These are phyloP conservation scores for Littorina saxatilis DNA, from an alignment of 1,140 invertebrate genomes.

Conservation along the genomic window DNA sequence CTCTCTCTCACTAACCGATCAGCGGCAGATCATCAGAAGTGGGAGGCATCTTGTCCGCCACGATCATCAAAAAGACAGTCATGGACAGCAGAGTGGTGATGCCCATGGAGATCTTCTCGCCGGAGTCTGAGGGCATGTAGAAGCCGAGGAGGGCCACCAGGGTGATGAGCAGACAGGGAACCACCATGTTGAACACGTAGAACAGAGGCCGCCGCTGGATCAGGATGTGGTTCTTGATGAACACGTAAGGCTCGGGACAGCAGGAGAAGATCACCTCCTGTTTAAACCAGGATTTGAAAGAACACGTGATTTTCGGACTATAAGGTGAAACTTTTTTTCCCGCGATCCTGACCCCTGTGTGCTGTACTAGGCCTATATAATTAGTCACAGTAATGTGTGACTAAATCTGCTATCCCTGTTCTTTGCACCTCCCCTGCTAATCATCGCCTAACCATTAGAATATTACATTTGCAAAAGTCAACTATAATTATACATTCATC, in stretches of 20 bases:
- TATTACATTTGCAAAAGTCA: no score
- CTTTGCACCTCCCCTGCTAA: no score
- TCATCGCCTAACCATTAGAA: no score
- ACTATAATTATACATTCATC: no score
- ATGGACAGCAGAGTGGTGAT: slow-evolving; percentile 93
- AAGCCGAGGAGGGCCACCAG: slow-evolving; percentile 90
- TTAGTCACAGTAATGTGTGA: no score
- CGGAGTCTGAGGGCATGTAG: slow-evolving; percentile 93
- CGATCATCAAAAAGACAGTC: slow-evolving; percentile 96
- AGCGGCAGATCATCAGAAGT: slow-evolving; percentile 91
- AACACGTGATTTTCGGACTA: slow-evolving; percentile 11
- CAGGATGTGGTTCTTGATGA: slow-evolving; percentile 76
- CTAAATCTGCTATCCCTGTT: no score
- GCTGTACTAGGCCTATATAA: no score
- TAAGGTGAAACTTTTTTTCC: no score
- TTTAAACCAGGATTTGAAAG: no score
- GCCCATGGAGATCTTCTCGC: slow-evolving; percentile 85
- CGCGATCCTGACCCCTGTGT: no score
- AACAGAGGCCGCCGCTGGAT: slow-evolving; percentile 89
- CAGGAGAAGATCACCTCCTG: slow-evolving; percentile 85
- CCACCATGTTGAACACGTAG: slow-evolving; percentile 93
- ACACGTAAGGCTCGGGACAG: slow-evolving; percentile 77
- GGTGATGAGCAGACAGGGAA: slow-evolving; percentile 93
- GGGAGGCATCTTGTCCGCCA: slow-evolving; percentile 92
- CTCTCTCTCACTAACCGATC: slow-evolving; percentile 83